Evolutionary conservation across 2,888 invertebrate species (phyloP).

Genomic region (Oxycera nigricornis): DNA sequence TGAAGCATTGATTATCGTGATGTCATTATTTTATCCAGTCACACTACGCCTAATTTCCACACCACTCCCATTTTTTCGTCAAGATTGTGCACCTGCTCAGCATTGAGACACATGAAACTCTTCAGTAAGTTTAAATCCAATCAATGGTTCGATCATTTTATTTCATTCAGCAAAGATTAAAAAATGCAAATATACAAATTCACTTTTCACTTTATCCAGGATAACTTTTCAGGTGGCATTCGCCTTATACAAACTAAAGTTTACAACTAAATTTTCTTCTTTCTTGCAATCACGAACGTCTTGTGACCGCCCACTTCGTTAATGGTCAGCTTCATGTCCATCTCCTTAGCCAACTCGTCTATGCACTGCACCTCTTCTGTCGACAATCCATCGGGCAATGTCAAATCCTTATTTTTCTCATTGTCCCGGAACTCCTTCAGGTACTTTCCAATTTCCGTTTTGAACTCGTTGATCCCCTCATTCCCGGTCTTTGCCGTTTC

Average conservation of each 20-base stretch:
- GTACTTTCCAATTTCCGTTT: constrained; percentile 61
- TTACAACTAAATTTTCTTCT: constrained; percentile 4
- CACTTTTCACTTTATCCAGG: too few species aligned
- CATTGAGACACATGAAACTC: too few species aligned
- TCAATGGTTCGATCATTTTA: too few species aligned
- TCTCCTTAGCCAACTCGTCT: constrained; percentile 5
- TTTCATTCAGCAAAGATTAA: too few species aligned
- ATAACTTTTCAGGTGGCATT: too few species aligned
- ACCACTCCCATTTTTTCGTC: too few species aligned
- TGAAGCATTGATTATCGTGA: too few species aligned
- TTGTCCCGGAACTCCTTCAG: constrained; percentile 64
- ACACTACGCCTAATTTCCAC: too few species aligned
- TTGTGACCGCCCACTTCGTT: constrained; percentile 14
- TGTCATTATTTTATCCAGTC: too few species aligned
- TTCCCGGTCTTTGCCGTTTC: constrained; percentile 10
- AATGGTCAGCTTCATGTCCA: constrained; percentile 20
- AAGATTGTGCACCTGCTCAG: too few species aligned
- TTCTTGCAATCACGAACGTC: constrained; percentile 23
- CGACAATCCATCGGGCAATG: constrained; percentile 60
- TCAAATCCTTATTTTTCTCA: constrained; percentile 60
- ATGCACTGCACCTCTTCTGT: constrained; percentile 42
- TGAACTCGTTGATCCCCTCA: constrained; percentile 51
- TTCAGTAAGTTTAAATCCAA: too few species aligned
- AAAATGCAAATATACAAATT: too few species aligned
- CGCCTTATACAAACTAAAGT: background rate